phyloP scores from a whole-genome alignment of 2,888 invertebrate species.

The Salticus scenicus region DNA sequence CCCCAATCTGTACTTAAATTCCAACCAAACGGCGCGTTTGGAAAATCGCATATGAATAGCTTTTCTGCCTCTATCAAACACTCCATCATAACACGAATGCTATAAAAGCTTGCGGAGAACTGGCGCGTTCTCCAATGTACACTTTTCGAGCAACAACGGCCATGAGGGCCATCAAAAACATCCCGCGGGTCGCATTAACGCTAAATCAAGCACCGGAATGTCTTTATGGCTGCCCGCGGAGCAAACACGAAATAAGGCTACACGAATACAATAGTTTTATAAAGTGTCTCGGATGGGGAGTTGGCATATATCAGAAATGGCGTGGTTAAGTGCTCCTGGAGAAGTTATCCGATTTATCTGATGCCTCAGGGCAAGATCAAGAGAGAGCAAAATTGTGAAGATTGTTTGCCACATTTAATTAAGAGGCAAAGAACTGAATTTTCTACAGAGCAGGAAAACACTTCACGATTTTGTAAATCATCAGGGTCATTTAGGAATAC shows the following conservation, averaged over 20 bases:
- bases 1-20: constrained; percentile 5
- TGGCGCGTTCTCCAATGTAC: neutral
- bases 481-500: too few species aligned
- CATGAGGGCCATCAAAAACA: neutral
- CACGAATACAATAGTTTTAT: neutral
- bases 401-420: too few species aligned
- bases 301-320: neutral
- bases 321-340: too few species aligned
- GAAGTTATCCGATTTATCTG: too few species aligned
- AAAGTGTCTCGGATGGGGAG: neutral
- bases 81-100: neutral
- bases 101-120: neutral
- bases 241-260: constrained; percentile 8
- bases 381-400: too few species aligned
- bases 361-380: too few species aligned
- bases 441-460: too few species aligned
- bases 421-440: too few species aligned
- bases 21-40: neutral
- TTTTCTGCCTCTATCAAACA: neutral
- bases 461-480: too few species aligned
- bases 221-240: constrained; percentile 19
- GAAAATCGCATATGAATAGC: constrained; percentile 2
- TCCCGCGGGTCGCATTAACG: constrained; percentile 8
- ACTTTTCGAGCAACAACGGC: neutral
- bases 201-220: constrained; percentile 1